These are phyloP conservation scores for Tinea pellionella DNA, from an alignment of 2,888 invertebrate species.

Conservation along the genomic window DNA sequence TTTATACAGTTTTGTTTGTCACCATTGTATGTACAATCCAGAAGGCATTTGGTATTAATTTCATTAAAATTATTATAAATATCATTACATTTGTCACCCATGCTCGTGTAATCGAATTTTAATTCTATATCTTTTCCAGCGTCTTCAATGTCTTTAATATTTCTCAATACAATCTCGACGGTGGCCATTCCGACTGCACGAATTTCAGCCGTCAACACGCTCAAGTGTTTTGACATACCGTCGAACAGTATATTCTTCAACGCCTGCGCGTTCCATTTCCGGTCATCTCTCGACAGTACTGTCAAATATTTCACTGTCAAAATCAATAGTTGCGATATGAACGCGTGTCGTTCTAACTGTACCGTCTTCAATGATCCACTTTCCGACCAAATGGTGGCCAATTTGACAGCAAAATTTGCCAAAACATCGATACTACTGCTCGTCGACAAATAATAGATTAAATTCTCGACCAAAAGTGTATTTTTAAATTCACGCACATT, in stretches of 20 bases:
- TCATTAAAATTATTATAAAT: slow-evolving; percentile 59
- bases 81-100: slow-evolving; percentile 55
- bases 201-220: slow-evolving; percentile 70
- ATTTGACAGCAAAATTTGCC: slow-evolving; percentile 55
- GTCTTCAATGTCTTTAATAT: slow-evolving; percentile 35
- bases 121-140: slow-evolving; percentile 52
- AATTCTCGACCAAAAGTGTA: slow-evolving; percentile 64
- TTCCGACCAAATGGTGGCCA: slow-evolving; percentile 77
- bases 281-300: slow-evolving; percentile 31
- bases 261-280: slow-evolving; percentile 34
- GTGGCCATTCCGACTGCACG: slow-evolving; percentile 80
- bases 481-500: slow-evolving; percentile 68
- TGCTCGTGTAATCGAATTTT: slow-evolving; percentile 74
- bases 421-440: slow-evolving; percentile 35
- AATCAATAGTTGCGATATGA: slow-evolving; percentile 75
- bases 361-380: slow-evolving; percentile 72
- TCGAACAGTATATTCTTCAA: slow-evolving; percentile 67
- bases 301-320: slow-evolving; percentile 63
- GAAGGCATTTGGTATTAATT: slow-evolving; percentile 42
- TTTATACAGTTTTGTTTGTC: slow-evolving; percentile 19
- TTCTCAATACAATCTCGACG: slow-evolving; percentile 73
- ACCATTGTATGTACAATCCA: slow-evolving; percentile 25
- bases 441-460: slow-evolving; percentile 71
- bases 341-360: slow-evolving; percentile 76
- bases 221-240: slow-evolving; percentile 78